Percentiles rank a stretch among this genome's conserved stretches.
Conservation (phyloP, 2,113 vertebrate species). For the Phylloscopus trochilus region DNA sequence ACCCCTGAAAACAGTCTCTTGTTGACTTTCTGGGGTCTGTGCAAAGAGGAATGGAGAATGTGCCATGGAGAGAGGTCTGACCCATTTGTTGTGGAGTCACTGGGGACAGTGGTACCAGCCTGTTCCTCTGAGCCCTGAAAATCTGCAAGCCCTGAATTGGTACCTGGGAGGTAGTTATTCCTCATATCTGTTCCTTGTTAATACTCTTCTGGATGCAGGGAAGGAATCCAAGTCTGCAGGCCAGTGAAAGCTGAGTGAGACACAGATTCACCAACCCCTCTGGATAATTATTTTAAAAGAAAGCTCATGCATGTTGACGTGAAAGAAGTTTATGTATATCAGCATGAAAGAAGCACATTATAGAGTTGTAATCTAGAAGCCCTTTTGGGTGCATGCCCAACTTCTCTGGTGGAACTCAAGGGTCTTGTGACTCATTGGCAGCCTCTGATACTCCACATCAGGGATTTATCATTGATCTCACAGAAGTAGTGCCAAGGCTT, state of each 20-base stretch:
- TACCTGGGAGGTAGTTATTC: background rate
- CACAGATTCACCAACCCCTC: background rate
- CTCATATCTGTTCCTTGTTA: background rate
- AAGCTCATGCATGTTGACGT: background rate
- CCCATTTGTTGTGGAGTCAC: background rate
- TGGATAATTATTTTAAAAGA: background rate
- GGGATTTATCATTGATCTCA: background rate
- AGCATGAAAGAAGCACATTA: background rate
- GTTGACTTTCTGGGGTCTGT: background rate
- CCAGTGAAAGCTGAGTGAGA: background rate
- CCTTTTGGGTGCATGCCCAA: background rate
- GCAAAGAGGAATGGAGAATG: background rate
- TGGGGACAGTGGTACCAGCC: background rate
- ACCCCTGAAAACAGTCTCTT: background rate
- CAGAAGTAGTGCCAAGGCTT: conserved; percentile 37
- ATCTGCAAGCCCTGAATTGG: background rate
- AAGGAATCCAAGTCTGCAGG: background rate
- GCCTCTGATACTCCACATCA: background rate
- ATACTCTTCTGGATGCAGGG: background rate
- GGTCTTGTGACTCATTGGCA: conserved; percentile 16
- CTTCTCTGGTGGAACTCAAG: conserved; percentile 5
- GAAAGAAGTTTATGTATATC: background rate
- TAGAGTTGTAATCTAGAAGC: conserved; percentile 14
- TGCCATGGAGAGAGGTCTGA: background rate
- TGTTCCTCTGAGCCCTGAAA: background rate